Evolutionary conservation across 1,140 invertebrate genomes (phyloP), one percentile per base, ranked within the genome.

Genomic region (Drosophila funebris): DNA sequence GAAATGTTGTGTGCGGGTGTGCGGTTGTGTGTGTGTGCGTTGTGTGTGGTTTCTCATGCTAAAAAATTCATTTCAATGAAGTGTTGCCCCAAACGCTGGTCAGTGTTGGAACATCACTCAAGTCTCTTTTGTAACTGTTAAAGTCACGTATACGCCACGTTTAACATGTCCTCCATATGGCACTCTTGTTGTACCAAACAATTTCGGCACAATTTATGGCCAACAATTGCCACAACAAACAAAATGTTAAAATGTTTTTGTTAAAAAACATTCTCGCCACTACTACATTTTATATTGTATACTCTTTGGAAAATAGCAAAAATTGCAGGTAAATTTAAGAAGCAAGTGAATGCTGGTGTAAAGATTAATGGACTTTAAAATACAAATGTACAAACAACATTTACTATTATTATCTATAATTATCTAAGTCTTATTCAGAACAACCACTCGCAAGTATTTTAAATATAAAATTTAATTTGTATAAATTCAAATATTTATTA

Each of bases 51-150:
- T 20, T 43, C 31, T 61, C 33, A 37, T 61, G 41, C 53, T 58
- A 58, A 61, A 69, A 52, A 64, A 75, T 66, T 67, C 62, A 69
- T 78, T 74, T 63, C 57, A 76, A 64, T 75, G 44, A 77, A 75
- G 57, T 78, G 60, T 64, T 56, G 62, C 46, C 33, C 39, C 43
- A 50, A 61, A 61, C 41, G 29, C 43, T 43, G 50, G 73, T 56
- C 53, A 50, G 43, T 18, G 24, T 43, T 39, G 7, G 27, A 5
- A 18, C 46, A 60, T 62, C 27, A 58, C 52, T 48, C 52, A 70
- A 76, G 72, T 50, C 74, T 53, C 54, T 46, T 48, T 44, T 44
- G 18, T 22, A 46, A 16, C 48, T 37, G 29, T 33, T 43, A 36
- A 43, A 48, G 43, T 69, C 66, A 73, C 71, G 64, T 69, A 73